Evolutionary conservation across 2,888 invertebrate genomes (phyloP).

Genomic region (Limulus polyphemus): DNA sequence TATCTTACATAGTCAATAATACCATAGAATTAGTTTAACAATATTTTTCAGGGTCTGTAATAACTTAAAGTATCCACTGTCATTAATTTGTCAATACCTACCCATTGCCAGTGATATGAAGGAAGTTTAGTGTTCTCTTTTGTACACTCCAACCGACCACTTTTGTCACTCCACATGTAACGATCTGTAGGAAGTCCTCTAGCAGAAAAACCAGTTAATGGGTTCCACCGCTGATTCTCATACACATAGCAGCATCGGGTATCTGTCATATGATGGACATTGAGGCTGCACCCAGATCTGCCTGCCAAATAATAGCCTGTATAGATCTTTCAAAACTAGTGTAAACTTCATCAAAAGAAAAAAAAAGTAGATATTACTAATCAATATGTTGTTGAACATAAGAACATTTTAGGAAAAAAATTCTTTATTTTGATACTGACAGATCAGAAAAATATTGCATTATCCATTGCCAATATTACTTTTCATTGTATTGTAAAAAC

Average conservation of each 20-base stretch:
- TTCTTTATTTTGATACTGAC: too few species aligned
- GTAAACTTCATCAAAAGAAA: not conserved
- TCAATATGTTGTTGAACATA: too few species aligned
- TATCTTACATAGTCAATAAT: too few species aligned
- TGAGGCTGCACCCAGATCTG: conserved; percentile 41
- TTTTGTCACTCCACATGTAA: conserved; percentile 75
- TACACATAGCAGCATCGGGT: conserved; percentile 76
- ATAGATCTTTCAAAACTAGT: not conserved
- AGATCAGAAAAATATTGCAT: too few species aligned
- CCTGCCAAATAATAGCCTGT: conserved; percentile 18
- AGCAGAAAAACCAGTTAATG: conserved; percentile 72
- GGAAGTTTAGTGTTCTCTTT: conserved; percentile 73
- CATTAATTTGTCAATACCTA: conserved; percentile 32
- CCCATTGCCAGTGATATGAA: conserved; percentile 82
- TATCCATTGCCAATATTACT: too few species aligned
- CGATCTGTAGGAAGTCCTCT: conserved; percentile 69
- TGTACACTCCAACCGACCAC: conserved; percentile 67
- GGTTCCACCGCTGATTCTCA: conserved; percentile 92
- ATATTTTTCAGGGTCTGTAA: too few species aligned
- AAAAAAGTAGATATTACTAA: too few species aligned
- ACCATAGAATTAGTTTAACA: too few species aligned
- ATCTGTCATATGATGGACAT: conserved; percentile 64
- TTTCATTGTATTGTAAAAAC: too few species aligned
- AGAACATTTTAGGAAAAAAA: too few species aligned
- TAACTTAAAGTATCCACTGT: too few species aligned